phyloP scores from a whole-genome alignment of 2,888 invertebrate species.

The Sericinus montela region DNA sequence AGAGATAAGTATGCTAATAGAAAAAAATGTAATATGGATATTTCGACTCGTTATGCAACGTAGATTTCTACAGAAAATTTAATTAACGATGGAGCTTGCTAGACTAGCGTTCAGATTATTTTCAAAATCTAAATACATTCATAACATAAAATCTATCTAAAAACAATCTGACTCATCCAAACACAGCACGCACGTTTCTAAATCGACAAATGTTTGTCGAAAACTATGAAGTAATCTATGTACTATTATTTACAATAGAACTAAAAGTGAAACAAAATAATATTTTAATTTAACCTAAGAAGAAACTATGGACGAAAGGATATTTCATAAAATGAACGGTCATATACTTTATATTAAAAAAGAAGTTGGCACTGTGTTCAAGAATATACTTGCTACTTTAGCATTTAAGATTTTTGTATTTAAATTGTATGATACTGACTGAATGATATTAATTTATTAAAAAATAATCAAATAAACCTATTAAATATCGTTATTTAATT shows the following conservation, averaged over 20 bases:
- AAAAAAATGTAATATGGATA: slow-evolving; percentile 46
- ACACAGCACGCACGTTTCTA: slow-evolving; percentile 57
- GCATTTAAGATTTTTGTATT: too few relatives aligned
- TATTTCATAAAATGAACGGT: slow-evolving; percentile 70
- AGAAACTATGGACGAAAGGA: slow-evolving; percentile 70
- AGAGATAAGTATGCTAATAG: slow-evolving; percentile 73
- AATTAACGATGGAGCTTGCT: slow-evolving; percentile 70
- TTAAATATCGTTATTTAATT: too few relatives aligned
- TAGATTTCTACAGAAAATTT: slow-evolving; percentile 65
- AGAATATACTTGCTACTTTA: slow-evolving; percentile 62
- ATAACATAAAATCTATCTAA: slow-evolving; percentile 61
- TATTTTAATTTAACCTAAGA: slow-evolving; percentile 53
- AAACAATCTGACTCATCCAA: slow-evolving; percentile 76
- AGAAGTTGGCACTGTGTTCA: slow-evolving; percentile 65
- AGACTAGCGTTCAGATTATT: slow-evolving; percentile 60
- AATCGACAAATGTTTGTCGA: slow-evolving; percentile 42
- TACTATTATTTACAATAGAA: slow-evolving; percentile 57
- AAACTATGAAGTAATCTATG: slow-evolving; percentile 51
- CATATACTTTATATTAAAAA: slow-evolving; percentile 72
- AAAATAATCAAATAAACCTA: too few relatives aligned
- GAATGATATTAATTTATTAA: too few relatives aligned
- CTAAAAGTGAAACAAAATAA: slow-evolving; percentile 45
- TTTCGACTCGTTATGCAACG: slow-evolving; percentile 53
- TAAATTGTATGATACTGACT: too few relatives aligned
- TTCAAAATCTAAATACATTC: slow-evolving; percentile 60